Base-by-base conservation (phyloP, 2,797 vertebrate genomes). In the Petrocephalus sullivani region DNA sequence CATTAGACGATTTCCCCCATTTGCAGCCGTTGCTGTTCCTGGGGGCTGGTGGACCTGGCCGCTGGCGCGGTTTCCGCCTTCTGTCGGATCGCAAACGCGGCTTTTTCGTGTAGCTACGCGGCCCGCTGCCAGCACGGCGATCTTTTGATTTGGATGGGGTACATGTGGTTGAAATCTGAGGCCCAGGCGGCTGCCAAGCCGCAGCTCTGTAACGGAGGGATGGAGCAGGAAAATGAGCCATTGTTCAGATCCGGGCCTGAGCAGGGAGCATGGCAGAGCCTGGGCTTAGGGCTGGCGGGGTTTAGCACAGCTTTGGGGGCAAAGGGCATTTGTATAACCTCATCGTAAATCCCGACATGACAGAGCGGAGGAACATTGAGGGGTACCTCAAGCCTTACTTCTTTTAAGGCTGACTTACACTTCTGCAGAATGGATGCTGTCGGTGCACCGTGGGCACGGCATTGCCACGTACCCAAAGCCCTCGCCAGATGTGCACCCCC, bases 111-210 rank as follows among this genome's bases (percentile, higher is more conserved):
- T 93, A 97, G 97, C 96, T 96, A 96, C 97, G 96, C 88, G 89
- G 90, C 94, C 57, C 91, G 91, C 78, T 94, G 96, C 97, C 97
- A 97, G 96, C 95, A 92, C 92, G 94, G 95, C 9, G 95, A 94
- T 95, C 95, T 96, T 97, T 97, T 96, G 95, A 97, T 97, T 97
- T 96, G 92, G 97, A 95, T 93, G 16, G 94, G 95, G 96, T 96
- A 96, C 97, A 98, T 98, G 97, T 98, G 98, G 97, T 97, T 97
- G 97, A 98, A 98, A 98, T 97, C 95, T 95, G 96, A 98, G 95
- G 96, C 93, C 90, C 53, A 90, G 93, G 87, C 91, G 92, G 86
- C 95, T 97, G 97, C 97, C 97, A 98, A 98, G 96, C 97, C 97
- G 93, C 96, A 97, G 95, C 94, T 93, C 95, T 95, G 96, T 96